A percentile compares a stretch with the other conserved stretches of the same genome.
Conservation (phyloP, 2,797 vertebrate genomes). For the Amphiprion clarkii region DNA sequence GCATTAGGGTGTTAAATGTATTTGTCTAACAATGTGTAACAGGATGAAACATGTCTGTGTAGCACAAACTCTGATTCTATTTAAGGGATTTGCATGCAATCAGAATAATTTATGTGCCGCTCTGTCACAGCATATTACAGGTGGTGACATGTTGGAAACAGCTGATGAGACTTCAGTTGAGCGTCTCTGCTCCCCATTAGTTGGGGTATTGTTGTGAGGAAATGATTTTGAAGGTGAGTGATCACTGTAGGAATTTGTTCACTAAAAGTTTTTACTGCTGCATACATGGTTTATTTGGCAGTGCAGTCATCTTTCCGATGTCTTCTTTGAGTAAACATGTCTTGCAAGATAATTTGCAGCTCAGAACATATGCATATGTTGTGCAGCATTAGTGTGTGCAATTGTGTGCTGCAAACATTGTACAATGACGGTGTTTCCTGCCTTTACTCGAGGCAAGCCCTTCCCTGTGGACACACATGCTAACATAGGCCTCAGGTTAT, state of each 20-base stretch:
- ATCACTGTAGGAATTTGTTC: slow-evolving; percentile 51
- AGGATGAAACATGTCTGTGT: slow-evolving; percentile 59
- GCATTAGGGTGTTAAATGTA: slow-evolving; percentile 64
- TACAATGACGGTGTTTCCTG: slow-evolving; percentile 63
- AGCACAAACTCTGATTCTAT: slow-evolving; percentile 54
- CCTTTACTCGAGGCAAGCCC: slow-evolving; percentile 51
- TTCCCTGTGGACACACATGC: slow-evolving; percentile 70
- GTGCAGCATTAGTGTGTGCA: slow-evolving; percentile 9
- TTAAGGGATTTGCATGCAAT: slow-evolving; percentile 73
- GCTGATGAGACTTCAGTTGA: slow-evolving; percentile 49
- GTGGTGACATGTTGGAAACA: slow-evolving; percentile 53
- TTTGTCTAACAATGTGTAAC: slow-evolving; percentile 63
- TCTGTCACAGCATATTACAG: slow-evolving; percentile 59
- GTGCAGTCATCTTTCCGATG: slow-evolving; percentile 39
- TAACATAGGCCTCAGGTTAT: slow-evolving; percentile 63
- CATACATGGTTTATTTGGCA: slow-evolving; percentile 58
- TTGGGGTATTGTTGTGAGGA: slow-evolving; percentile 44
- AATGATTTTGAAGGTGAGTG: slow-evolving; percentile 55
- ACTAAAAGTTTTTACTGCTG: slow-evolving; percentile 35
- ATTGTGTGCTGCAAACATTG: slow-evolving; percentile 16
- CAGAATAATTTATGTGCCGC: slow-evolving; percentile 65
- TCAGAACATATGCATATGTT: slow-evolving; percentile 12
- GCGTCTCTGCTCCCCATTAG: slow-evolving; percentile 41
- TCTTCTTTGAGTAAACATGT: slow-evolving; percentile 55
- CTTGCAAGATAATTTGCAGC: slow-evolving; percentile 44